Evolutionary conservation across 2,888 invertebrate genomes (phyloP), one percentile per base, ranked within the genome.

Genomic region (Phragmatobia fuliginosa): DNA sequence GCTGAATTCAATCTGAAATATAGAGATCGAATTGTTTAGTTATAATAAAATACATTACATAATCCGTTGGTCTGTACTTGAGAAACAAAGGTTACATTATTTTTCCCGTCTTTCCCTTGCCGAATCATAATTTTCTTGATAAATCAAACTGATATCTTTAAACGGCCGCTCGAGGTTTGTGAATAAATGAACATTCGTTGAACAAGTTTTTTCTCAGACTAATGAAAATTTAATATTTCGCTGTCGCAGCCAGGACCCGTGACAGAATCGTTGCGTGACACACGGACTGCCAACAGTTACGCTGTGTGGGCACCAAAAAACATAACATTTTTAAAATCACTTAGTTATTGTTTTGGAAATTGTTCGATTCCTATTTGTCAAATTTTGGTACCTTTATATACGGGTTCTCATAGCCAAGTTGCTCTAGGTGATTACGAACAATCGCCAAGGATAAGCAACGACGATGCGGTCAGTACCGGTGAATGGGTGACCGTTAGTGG

Each of bases 181-280:
- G 81, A 86, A 87, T 85, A 84, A 86, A 83, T 85, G 70, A 86
- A 74, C 61, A 71, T 70, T 62, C 66, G 73, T 76, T 77, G 76
- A 77, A 76, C 70, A 81, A 83, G 78, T 81, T 85, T 85, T 86
- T 86, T 84, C 74, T 75, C 69, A 70, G 76, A 80, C 71, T 83
- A 82, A 86, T 86, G 83, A 86, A 87, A 86, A 83, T 85, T 87
- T 87, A 70, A 86, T 87, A 85, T 86, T 86, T 82, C 65, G 70
- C 76, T 70, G 76, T 78, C 70, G 74, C 72, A 75, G 76, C 71
- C 71, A 73, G 67, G 68, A 65, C 69, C 52, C 58, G 79, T 81
- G 81, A 83, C 81, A 78, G 64, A 79, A 76, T 79, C 73, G 70
- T 68, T 71, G 38, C 18, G 75, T n/a, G 72, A 80, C 77, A 83